These are phyloP conservation scores for Phasia obesa DNA, from an alignment of 2,888 invertebrate genomes.

Conservation along the genomic window DNA sequence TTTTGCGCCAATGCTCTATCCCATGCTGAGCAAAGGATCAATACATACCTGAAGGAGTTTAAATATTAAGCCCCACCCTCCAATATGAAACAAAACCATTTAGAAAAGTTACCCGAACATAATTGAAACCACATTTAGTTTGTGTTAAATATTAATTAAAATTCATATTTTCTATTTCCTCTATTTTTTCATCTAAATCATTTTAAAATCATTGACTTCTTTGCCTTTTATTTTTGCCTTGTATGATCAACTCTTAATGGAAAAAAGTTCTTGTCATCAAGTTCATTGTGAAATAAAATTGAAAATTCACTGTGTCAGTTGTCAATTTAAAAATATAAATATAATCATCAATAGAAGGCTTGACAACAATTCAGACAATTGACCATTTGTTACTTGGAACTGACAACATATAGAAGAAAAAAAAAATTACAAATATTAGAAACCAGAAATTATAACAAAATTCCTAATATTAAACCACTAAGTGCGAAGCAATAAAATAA, in stretches of 20 bases:
- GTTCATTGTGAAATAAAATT: slow-evolving; percentile 68
- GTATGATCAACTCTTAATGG: slow-evolving; percentile 26
- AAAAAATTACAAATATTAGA: slow-evolving; percentile 38
- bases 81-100: background rate
- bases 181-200: background rate
- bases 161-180: slow-evolving; percentile 30
- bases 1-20: no score
- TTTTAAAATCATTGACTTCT: slow-evolving; percentile 6
- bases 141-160: slow-evolving; percentile 4
- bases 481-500: background rate
- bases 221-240: slow-evolving; percentile 10
- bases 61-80: no score
- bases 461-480: slow-evolving; percentile 51
- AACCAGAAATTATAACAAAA: slow-evolving; percentile 60
- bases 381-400: slow-evolving; percentile 54
- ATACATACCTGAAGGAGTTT: no score
- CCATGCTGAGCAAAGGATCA: no score
- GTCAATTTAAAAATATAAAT: slow-evolving; percentile 64
- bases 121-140: background rate
- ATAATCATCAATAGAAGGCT: slow-evolving; percentile 40
- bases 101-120: background rate
- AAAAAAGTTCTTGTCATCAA: slow-evolving; percentile 60
- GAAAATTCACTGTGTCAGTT: slow-evolving; percentile 71
- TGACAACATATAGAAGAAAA: slow-evolving; percentile 26
- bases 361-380: slow-evolving; percentile 65